phyloP scores from a whole-genome alignment of 1,140 invertebrate genomes.

The Zeugodacus cucurbitae region DNA sequence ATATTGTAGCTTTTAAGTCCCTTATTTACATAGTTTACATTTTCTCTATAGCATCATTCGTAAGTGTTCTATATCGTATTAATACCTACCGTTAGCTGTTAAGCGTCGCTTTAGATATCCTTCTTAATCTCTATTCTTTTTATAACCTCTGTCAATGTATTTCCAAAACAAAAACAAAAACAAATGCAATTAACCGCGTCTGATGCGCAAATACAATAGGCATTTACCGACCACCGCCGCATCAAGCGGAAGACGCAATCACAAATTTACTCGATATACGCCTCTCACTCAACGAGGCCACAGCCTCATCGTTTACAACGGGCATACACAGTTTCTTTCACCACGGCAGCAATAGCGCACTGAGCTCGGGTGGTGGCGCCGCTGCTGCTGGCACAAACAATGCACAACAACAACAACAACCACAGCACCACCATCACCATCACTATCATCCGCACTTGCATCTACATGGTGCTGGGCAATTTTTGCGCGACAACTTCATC shows the following conservation, averaged over 20 bases:
- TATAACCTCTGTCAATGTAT: neutral
- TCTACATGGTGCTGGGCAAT: constrained; percentile 61
- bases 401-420: constrained; percentile 47
- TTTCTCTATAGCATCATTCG: neutral
- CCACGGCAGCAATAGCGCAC: constrained; percentile 55
- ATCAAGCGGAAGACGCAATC: constrained; percentile 54
- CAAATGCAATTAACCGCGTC: constrained; percentile 12
- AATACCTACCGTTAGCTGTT: neutral
- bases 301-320: constrained; percentile 45
- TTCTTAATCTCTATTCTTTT: neutral
- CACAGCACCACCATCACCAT: constrained; percentile 43
- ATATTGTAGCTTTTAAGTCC: neutral
- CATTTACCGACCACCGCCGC: constrained; percentile 56
- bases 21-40: neutral
- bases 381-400: constrained; percentile 46
- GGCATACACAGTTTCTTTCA: constrained; percentile 44
- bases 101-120: neutral
- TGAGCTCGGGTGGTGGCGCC: constrained; percentile 53
- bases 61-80: neutral
- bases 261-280: constrained; percentile 62
- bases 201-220: constrained; percentile 46
- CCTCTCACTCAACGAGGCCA: constrained; percentile 61
- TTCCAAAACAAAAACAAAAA: neutral
- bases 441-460: constrained; percentile 58
- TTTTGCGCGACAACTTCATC: constrained; percentile 62